Evolutionary conservation across 2,113 vertebrate species (phyloP), one percentile per base, ranked within the genome.

Genomic region (Recurvirostra avosetta): DNA sequence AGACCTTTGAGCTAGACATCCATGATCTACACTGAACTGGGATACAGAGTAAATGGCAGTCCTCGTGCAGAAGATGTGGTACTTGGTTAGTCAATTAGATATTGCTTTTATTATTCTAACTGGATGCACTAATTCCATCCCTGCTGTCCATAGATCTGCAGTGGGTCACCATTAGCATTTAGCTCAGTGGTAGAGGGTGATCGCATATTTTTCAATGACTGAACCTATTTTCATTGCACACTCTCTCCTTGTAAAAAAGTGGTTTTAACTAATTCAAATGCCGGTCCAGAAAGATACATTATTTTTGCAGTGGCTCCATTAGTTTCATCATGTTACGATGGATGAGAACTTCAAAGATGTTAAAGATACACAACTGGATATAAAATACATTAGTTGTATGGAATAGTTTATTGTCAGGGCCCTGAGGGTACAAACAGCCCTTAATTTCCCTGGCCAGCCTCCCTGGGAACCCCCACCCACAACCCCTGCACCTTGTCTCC

Each of bases 1-100:
- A 91, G 77, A 80, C 59, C 76, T 91, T 76, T 80, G 34, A 86
- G 75, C 53, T 68, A 79, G 59, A 79, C 21, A 79, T 32, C 27
- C 45, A 43, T 3, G 5, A 5, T 43, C 50, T 49, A 36, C 36
- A 59, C 20, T 58, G 79, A 72, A 15, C 40, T n/a, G 72, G 67
- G 67, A 70, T 25, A 56, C 22, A 50, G n/a, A 55, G 47, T 32
- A 83, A 88, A 66, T 41, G n/a, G 68, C 58, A 88, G 29, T 59
- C 18, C 11, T 78, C 1, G 3, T 1, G 0, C 1, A 6, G 15
- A 55, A 58, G 49, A 73, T 29, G 29, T 4, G 0, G 17, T 27
- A 40, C 58, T 43, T 52, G 66, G 21, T 68, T 73, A 70, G 36
- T 73, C 65, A 87, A 32, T 72, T 68, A 92, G 40, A 65, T n/a